Percentiles rank a stretch among this genome's conserved stretches.
These are phyloP conservation scores for Phlogophora meticulosa DNA, from an alignment of 2,888 invertebrate species.

Conservation along the genomic window DNA sequence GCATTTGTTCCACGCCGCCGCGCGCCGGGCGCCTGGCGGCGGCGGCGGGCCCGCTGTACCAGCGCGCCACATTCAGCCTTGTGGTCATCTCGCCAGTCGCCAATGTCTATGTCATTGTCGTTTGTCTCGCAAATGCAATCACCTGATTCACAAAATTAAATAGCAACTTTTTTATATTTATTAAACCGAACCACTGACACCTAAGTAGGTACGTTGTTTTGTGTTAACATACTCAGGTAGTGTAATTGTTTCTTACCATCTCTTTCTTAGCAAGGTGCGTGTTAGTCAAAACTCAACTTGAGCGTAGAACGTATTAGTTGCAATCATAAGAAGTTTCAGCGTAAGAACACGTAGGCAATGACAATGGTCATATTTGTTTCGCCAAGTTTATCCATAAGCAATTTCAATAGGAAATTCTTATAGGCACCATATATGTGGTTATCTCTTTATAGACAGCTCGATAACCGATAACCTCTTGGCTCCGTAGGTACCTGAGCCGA, in stretches of 20 bases:
- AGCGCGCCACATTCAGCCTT: slow-evolving; percentile 80
- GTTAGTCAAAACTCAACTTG: background rate
- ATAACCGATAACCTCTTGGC: slow-evolving; percentile 87
- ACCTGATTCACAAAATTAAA: slow-evolving; percentile 67
- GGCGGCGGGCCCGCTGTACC: slow-evolving; percentile 56
- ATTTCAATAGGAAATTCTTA: slow-evolving; percentile 68
- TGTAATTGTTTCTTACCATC: background rate
- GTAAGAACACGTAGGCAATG: slow-evolving; percentile 21
- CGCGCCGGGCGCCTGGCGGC: slow-evolving; percentile 60
- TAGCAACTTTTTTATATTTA: slow-evolving; percentile 47
- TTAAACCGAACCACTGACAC: slow-evolving; percentile 12
- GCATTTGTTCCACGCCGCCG: slow-evolving; percentile 82
- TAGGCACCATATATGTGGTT: slow-evolving; percentile 67
- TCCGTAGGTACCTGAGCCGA: slow-evolving; percentile 80
- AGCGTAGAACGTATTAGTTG: slow-evolving; percentile 5
- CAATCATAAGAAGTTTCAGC: slow-evolving; percentile 1
- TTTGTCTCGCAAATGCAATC: slow-evolving; percentile 70
- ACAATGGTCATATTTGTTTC: slow-evolving; percentile 46
- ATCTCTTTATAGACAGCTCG: slow-evolving; percentile 77
- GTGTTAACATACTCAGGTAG: background rate
- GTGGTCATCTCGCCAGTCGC: slow-evolving; percentile 69
- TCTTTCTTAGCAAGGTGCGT: background rate
- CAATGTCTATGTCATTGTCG: slow-evolving; percentile 82
- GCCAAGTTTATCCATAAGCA: slow-evolving; percentile 48
- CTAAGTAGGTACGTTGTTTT: slow-evolving; percentile 8